phyloP scores from a whole-genome alignment of 2,888 invertebrate species.

The Cantharis flavilabris region DNA sequence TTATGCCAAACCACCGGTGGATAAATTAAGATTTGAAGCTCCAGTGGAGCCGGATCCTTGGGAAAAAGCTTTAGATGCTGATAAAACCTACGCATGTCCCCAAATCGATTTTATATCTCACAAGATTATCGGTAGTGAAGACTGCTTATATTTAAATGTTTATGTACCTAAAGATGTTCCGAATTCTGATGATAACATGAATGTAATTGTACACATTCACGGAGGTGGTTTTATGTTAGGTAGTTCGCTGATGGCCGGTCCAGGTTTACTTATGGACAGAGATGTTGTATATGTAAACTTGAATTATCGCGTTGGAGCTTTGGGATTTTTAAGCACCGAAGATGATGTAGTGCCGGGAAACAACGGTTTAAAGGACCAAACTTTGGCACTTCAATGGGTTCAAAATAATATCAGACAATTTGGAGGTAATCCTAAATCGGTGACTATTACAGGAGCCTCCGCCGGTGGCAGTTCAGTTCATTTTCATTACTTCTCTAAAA shows the following conservation, averaged over 20 bases:
- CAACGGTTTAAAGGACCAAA: conserved; percentile 52
- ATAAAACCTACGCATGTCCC: conserved; percentile 38
- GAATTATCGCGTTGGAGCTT: conserved; percentile 47
- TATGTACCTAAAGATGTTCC: conserved; percentile 60
- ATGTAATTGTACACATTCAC: conserved; percentile 57
- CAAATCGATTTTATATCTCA: conserved; percentile 9
- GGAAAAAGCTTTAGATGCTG: no score
- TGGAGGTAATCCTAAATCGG: conserved; percentile 50
- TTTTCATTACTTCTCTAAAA: conserved; percentile 48
- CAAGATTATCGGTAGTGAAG: conserved; percentile 62
- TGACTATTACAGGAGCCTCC: conserved; percentile 49
- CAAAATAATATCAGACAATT: conserved; percentile 48
- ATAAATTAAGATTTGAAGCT: not conserved
- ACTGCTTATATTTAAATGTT: conserved; percentile 69
- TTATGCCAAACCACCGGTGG: not conserved
- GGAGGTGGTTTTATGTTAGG: conserved; percentile 57
- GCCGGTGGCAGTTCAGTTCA: conserved; percentile 49
- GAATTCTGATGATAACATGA: conserved; percentile 49
- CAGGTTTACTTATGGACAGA: conserved; percentile 52
- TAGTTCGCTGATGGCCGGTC: conserved; percentile 52
- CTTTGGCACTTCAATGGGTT: conserved; percentile 48
- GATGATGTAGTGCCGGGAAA: conserved; percentile 50
- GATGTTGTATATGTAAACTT: conserved; percentile 49
- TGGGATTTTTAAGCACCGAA: conserved; percentile 51
- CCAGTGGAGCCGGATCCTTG: not conserved